A percentile compares a stretch with the other conserved stretches of the same genome.
These are phyloP conservation scores for Bradypodion pumilum DNA, from an alignment of 2,797 vertebrate species.

Conservation along the genomic window DNA sequence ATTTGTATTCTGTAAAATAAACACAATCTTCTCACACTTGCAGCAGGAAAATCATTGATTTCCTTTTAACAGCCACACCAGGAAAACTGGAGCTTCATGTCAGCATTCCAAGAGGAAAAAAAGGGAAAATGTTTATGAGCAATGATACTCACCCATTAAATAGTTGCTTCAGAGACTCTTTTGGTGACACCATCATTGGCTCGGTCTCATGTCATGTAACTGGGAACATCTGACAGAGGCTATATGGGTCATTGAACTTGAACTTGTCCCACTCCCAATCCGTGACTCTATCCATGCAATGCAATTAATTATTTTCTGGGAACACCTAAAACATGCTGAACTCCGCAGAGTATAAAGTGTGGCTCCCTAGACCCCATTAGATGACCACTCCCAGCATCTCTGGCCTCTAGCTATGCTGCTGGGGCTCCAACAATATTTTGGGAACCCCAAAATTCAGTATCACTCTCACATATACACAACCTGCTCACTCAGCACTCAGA, in stretches of 20 bases:
- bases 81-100: slow-evolving; percentile 51
- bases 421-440: no score
- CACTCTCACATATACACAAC: no score
- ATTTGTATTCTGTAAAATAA: slow-evolving; percentile 42
- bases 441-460: no score
- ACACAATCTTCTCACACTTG: slow-evolving; percentile 28
- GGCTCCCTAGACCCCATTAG: no score
- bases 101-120: slow-evolving; percentile 48
- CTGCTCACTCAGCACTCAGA: neutral
- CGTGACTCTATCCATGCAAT: no score
- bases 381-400: no score
- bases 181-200: slow-evolving; percentile 63
- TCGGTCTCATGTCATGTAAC: slow-evolving; percentile 40
- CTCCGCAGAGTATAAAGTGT: slow-evolving; percentile 13
- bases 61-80: slow-evolving; percentile 66
- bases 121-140: slow-evolving; percentile 57
- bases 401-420: no score
- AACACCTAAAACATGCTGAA: slow-evolving; percentile 41
- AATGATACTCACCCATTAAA: slow-evolving; percentile 47
- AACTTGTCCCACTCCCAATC: slow-evolving; percentile 40
- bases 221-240: slow-evolving; percentile 6
- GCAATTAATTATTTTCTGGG: slow-evolving; percentile 24
- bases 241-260: slow-evolving; percentile 27
- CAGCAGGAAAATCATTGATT: slow-evolving; percentile 62
- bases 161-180: slow-evolving; percentile 43